Conservation (phyloP, 2,797 vertebrate species). For the Anguilla megastoma region DNA sequence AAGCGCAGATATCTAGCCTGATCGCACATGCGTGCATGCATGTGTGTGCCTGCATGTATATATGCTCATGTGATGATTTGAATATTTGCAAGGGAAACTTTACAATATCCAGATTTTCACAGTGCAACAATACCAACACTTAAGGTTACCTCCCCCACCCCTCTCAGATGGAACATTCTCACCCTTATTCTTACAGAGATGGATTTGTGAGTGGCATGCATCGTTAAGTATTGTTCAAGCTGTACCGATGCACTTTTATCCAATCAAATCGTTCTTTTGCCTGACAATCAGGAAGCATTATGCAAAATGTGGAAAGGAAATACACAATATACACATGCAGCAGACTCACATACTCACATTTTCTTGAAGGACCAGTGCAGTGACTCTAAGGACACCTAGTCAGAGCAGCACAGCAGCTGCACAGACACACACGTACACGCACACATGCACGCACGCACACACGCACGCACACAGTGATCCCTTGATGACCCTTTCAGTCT, state of each 20-base stretch:
- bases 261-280: neutral
- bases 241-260: neutral
- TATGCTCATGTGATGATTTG: neutral
- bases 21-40: neutral
- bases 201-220: neutral
- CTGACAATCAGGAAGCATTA: neutral
- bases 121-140: neutral
- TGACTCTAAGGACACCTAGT: neutral
- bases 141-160: neutral
- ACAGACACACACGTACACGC: neutral
- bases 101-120: neutral
- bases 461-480: neutral
- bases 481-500: neutral
- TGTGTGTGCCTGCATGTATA: conserved; percentile 33
- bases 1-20: neutral
- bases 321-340: neutral
- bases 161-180: neutral
- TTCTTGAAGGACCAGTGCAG: neutral
- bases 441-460: neutral
- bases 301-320: neutral
- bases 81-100: neutral
- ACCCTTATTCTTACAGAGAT: neutral
- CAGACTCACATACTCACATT: neutral
- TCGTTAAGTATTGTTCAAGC: neutral
- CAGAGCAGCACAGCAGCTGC: neutral